Evolutionary conservation across 2,113 vertebrate genomes (phyloP).

Genomic region (Ochotona curzoniae): DNA sequence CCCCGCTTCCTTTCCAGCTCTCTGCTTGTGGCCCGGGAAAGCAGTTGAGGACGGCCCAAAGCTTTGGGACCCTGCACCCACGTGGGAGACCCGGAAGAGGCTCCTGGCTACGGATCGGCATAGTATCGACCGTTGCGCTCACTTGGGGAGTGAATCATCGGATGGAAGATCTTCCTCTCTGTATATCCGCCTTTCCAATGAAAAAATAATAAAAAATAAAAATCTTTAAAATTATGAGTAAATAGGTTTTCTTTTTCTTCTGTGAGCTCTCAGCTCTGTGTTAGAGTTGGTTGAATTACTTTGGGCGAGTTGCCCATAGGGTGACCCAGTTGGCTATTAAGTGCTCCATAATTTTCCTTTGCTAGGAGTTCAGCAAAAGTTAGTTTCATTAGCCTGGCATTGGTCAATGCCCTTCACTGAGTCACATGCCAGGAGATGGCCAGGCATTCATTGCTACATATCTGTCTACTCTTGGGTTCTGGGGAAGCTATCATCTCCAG

Average conservation of each 20-base stretch:
- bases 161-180: too few relatives aligned
- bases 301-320: not conserved
- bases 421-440: not conserved
- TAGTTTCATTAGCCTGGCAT: not conserved
- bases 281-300: not conserved
- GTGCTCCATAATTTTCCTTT: not conserved
- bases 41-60: too few relatives aligned
- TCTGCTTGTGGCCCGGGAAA: too few relatives aligned
- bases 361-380: not conserved
- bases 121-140: too few relatives aligned
- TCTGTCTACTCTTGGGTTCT: not conserved
- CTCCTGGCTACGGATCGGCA: too few relatives aligned
- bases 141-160: too few relatives aligned
- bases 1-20: too few relatives aligned
- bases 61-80: too few relatives aligned
- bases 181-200: too few relatives aligned
- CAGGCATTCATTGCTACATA: not conserved
- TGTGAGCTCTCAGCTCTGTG: not conserved
- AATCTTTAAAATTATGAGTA: not conserved
- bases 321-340: not conserved
- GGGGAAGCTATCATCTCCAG: not conserved
- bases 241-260: not conserved
- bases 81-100: too few relatives aligned
- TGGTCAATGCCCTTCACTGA: not conserved
- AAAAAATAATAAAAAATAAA: too few relatives aligned